These are phyloP conservation scores for Numenius phaeopus DNA, from an alignment of 2,797 vertebrate species.

Conservation along the genomic window DNA sequence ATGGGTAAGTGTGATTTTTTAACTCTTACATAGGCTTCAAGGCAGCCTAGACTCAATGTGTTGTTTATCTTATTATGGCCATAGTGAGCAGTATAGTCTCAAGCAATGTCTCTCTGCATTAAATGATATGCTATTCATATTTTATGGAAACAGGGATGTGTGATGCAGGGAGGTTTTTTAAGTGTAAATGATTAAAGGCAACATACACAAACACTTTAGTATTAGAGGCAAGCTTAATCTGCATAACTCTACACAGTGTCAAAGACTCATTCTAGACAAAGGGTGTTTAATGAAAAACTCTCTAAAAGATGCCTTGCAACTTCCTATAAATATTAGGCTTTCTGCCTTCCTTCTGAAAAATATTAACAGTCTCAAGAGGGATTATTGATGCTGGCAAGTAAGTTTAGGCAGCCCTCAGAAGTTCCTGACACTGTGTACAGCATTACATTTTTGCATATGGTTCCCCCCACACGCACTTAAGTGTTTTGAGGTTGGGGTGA, in stretches of 20 bases:
- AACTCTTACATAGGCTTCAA: background rate
- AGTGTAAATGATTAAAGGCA: constrained; percentile 26
- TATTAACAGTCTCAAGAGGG: constrained; percentile 66
- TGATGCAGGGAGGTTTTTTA: background rate
- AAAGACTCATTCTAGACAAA: constrained; percentile 53
- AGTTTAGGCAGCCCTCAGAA: constrained; percentile 57
- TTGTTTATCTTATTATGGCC: background rate
- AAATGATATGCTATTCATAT: background rate
- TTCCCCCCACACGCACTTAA: background rate
- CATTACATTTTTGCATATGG: background rate
- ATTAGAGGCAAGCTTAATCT: background rate
- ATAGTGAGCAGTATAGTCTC: background rate
- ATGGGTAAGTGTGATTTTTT: background rate
- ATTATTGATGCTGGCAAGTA: constrained; percentile 51
- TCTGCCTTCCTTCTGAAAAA: constrained; percentile 64
- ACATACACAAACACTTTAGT: background rate
- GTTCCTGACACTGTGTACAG: constrained; percentile 15
- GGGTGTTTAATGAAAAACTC: constrained; percentile 72
- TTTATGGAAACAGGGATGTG: background rate
- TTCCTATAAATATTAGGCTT: constrained; percentile 66
- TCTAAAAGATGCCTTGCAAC: constrained; percentile 48
- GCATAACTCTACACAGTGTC: background rate
- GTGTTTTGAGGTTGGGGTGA: constrained; percentile 58
- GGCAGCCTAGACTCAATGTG: background rate
- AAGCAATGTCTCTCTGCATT: background rate